Evolutionary conservation across 2,797 vertebrate genomes (phyloP).

Genomic region (Brotogeris chrysoptera): DNA sequence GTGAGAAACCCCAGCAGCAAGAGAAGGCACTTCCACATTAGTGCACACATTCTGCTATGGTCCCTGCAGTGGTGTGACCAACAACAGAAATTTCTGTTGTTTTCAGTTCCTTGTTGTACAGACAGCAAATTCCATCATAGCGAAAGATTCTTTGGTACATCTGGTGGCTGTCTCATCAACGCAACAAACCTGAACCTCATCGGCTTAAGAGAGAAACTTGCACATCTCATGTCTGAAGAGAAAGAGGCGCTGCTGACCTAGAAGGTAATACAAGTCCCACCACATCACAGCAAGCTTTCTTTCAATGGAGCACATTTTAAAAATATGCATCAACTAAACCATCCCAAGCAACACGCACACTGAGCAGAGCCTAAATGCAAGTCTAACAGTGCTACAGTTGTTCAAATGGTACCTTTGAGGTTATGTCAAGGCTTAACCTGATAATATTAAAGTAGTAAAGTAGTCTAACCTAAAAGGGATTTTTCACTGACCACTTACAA

Average conservation of each 20-base stretch:
- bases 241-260: background rate
- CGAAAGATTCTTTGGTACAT: background rate
- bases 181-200: background rate
- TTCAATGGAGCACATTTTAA: background rate
- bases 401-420: background rate
- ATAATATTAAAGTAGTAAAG: background rate
- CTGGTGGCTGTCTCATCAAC: background rate
- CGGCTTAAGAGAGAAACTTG: background rate
- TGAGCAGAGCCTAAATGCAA: background rate
- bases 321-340: background rate
- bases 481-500: background rate
- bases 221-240: background rate
- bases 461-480: background rate
- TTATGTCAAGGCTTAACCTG: background rate
- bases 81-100: background rate
- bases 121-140: background rate
- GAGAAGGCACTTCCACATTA: background rate
- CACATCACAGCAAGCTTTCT: background rate
- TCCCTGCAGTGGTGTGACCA: background rate
- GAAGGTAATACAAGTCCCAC: background rate
- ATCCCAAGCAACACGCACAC: background rate
- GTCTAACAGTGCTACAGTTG: background rate
- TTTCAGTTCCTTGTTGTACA: background rate
- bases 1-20: background rate
- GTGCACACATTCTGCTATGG: background rate